Base-by-base conservation (phyloP, 2,113 vertebrate species). In the Kryptolebias marmoratus region DNA sequence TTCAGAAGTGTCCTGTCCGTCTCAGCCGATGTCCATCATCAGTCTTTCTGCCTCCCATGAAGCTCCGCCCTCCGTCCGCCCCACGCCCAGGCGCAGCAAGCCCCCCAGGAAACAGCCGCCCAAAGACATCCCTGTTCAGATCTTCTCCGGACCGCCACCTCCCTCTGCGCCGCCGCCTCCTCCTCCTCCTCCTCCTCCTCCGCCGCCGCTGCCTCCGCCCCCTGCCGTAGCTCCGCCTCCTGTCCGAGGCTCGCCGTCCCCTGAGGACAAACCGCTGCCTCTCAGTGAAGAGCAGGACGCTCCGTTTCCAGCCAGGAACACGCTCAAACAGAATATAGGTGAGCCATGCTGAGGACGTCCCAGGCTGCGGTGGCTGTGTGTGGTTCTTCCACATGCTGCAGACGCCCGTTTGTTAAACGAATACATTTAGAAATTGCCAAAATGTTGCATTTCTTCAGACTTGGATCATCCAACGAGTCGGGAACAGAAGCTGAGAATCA, bases 311-410 rank as follows among this genome's bases (percentile, higher is more conserved):
- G 73, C 92, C 79, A 92, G 80, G 82, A 89, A 67, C 15, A 87
- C 64, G 53, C 86, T 95, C 61, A 95, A 93, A 71, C 91, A 91
- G 72, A 91, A 90, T 60, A 76, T 95, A 92, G 97, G 97, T 98
- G 94, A 96, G 73, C 2, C 28, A 16, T 22, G 12, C 14, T 31
- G 39, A 42, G 39, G 8, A 42, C 5, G 39, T 9, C 5, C 10
- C 39, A 42, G 39, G 39, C 39, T 42, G 4, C 1, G 4, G 39
- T 42, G 39, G 39, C 39, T 42, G 39, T 42, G 8, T 42, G 10
- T 1, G 39, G 39, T 42, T 10, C 39, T 42, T 42, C 39, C 39
- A 42, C 39, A 5, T 42, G 39, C 9, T 42, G 10, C 39, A 8
- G 39, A 36, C 3, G 36, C 7, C 7, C 36, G 3, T 36, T 7